Percentiles rank a stretch among this genome's conserved stretches.
Conservation (phyloP, 2,888 invertebrate genomes). For the Hipparchia sbordonii region DNA sequence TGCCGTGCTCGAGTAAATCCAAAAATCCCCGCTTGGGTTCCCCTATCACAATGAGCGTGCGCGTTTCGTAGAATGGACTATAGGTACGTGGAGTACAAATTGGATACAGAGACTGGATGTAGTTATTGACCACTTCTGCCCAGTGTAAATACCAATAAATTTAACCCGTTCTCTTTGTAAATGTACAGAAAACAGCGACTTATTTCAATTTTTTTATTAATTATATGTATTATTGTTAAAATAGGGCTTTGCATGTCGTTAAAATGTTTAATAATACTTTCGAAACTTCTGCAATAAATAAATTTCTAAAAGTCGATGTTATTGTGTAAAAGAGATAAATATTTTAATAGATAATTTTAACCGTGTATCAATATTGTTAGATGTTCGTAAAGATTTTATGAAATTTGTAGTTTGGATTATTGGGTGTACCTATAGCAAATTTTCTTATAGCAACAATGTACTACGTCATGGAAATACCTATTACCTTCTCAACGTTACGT, state of each 20-base stretch:
- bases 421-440: constrained; percentile 25
- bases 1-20: too few species aligned
- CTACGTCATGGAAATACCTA: neutral
- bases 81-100: constrained; percentile 36
- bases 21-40: constrained; percentile 3
- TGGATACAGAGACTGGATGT: constrained; percentile 34
- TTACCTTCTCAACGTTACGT: neutral
- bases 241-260: constrained; percentile 33
- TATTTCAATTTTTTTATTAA: constrained; percentile 15
- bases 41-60: neutral
- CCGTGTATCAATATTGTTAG: constrained; percentile 57
- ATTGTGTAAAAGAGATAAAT: constrained; percentile 54
- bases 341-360: constrained; percentile 64
- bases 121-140: constrained; percentile 18
- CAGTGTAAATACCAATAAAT: constrained; percentile 27
- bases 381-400: constrained; percentile 60
- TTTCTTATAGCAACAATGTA: constrained; percentile 13
- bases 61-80: too few species aligned
- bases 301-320: constrained; percentile 38
- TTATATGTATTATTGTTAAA: constrained; percentile 18
- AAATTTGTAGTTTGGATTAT: constrained; percentile 34
- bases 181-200: constrained; percentile 20
- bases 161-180: constrained; percentile 23
- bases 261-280: constrained; percentile 27
- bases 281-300: constrained; percentile 40